Evolutionary conservation across 1,140 invertebrate genomes (phyloP).

Genomic region (Bursaphelenchus mucronatus): DNA sequence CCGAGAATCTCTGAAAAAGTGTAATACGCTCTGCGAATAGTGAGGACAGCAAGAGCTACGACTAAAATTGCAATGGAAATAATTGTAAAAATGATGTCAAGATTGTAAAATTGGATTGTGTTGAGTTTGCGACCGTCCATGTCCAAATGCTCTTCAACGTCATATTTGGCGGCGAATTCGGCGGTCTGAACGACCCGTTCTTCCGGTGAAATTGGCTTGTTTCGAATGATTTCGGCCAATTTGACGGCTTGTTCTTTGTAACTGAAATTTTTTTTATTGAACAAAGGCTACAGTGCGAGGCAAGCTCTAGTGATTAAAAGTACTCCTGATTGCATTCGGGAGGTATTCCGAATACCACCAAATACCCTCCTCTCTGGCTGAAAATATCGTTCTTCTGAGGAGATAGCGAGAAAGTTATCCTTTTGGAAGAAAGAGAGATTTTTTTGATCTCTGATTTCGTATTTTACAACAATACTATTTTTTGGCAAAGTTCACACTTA

Average conservation of each 20-base stretch:
- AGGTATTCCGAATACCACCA: background rate
- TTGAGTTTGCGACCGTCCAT: background rate
- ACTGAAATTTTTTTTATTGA: slow-evolving; percentile 1
- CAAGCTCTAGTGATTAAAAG: background rate
- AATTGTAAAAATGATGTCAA: background rate
- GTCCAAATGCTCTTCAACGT: slow-evolving; percentile 2
- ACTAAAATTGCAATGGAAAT: no score
- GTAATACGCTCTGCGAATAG: no score
- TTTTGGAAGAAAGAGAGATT: no score
- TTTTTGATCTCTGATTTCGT: no score
- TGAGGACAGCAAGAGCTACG: no score
- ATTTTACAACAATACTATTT: slow-evolving; percentile 1
- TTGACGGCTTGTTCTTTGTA: slow-evolving; percentile 11
- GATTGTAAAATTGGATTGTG: slow-evolving; percentile 12
- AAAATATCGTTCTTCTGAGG: no score
- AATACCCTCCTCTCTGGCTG: no score
- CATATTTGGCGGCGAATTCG: slow-evolving; percentile 10
- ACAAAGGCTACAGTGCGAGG: background rate
- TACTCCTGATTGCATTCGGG: background rate
- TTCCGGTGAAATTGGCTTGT: background rate
- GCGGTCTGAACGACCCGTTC: slow-evolving; percentile 4
- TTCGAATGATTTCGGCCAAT: slow-evolving; percentile 5
- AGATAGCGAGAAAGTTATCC: no score
- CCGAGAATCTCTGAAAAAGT: no score
- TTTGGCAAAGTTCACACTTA: slow-evolving; percentile 8